Evolutionary conservation across 2,888 invertebrate species (phyloP).

Genomic region (Apamea monoglypha): DNA sequence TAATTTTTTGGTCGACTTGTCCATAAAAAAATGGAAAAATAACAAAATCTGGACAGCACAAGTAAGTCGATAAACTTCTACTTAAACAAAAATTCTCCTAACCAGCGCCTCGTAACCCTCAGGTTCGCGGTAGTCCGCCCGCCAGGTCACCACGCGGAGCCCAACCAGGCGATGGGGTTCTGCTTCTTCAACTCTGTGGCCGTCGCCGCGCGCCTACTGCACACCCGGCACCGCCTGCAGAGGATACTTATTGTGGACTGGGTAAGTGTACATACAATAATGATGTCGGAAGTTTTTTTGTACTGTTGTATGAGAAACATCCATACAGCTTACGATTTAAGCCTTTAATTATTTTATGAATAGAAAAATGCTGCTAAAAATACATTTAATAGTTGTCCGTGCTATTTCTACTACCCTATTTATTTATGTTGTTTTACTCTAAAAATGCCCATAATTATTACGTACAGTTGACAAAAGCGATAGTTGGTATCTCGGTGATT

Average conservation of each 20-base stretch:
- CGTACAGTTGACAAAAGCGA: neutral
- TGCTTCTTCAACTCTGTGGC: slow-evolving; percentile 99
- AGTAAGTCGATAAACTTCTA: neutral
- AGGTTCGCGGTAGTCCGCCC: slow-evolving; percentile 99
- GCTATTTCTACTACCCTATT: neutral
- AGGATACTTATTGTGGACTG: slow-evolving; percentile 99
- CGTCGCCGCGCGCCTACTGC: slow-evolving; percentile 97
- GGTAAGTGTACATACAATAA: slow-evolving; percentile 87
- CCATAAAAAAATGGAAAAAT: too few relatives aligned
- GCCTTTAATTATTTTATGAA: too few relatives aligned
- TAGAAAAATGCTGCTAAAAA: neutral
- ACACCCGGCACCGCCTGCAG: slow-evolving; percentile 95
- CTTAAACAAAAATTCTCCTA: neutral
- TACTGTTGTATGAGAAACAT: too few relatives aligned
- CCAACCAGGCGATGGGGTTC: slow-evolving; percentile 99
- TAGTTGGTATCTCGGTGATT: neutral
- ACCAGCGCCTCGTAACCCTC: slow-evolving; percentile 70
- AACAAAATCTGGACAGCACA: too few relatives aligned
- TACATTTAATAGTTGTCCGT: neutral
- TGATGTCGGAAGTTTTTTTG: too few relatives aligned
- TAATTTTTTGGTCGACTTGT: too few relatives aligned
- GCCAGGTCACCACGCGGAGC: slow-evolving; percentile 98
- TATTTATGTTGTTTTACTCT: neutral
- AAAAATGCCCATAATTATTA: neutral
- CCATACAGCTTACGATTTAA: too few relatives aligned